Evolutionary conservation across 2,888 invertebrate genomes (phyloP), one percentile per base, ranked within the genome.

Genomic region (Trachelus tabidus): DNA sequence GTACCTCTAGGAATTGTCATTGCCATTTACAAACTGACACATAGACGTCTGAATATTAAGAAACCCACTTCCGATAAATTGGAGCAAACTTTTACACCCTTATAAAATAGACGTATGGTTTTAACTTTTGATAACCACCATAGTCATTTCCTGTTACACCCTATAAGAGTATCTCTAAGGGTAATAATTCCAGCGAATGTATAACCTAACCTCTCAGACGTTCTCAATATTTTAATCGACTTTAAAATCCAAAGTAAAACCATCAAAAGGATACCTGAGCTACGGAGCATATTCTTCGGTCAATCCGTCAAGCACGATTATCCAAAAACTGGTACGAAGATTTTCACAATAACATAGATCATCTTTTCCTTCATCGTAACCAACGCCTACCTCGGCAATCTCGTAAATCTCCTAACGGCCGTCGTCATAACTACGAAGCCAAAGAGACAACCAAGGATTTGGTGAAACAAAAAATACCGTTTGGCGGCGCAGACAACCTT

Each of bases 81-180:
- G 73, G 73, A 76, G 73, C 71, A 73, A 76, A 73, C 35, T 76
- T 76, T 37, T 56, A 37, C 11, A 34, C 15, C 76, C 76, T 15
- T 76, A 73, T 34, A 33, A 71, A 73, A 11, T 15, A 34, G n/a
- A 35, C 40, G 34, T 76, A 23, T 76, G 73, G 73, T 33, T 56
- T 68, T 33, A 23, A n/a, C 9, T 34, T 15, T 11, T 76, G n/a
- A 56, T 34, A 3, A 12, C 76, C 23, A 56, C 40, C 40, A 23
- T 23, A 56, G 40, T 23, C 23, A 56, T 23, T 56, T 9, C 15
- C 4, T 23, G 40, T 56, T 23, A 56, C 40, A 9, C 40, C 23
- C 40, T 56, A 9, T 23, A 23, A 23, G 23, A 40, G 23, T 23
- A 56, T 23, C 15, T 56, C 15, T 56, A 56, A 6, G 23, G 40